A percentile compares a stretch with the other conserved stretches of the same genome.
Conservation (phyloP, 2,888 invertebrate genomes). For the Drosophila mulleri region DNA sequence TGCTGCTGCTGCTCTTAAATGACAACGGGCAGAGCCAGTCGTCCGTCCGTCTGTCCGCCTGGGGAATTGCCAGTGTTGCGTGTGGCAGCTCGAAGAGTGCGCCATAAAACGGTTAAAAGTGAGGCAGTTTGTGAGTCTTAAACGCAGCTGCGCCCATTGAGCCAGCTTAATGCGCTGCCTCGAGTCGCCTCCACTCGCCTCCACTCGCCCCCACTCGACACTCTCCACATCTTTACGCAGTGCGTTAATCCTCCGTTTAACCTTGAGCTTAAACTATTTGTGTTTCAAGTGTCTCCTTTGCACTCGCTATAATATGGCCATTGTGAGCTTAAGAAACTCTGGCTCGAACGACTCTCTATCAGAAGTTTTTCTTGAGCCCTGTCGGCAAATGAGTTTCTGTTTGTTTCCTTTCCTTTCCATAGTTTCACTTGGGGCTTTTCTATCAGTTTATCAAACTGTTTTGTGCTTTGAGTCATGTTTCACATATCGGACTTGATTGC, state of each 20-base stretch:
- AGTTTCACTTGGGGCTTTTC: neutral
- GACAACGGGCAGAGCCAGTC: constrained; percentile 38
- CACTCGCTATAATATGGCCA: constrained; percentile 19
- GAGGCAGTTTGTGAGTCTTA: constrained; percentile 48
- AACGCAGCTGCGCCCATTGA: constrained; percentile 46
- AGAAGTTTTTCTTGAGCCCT: neutral
- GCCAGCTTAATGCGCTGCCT: constrained; percentile 25
- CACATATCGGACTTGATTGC: constrained; percentile 2
- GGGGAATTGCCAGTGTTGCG: constrained; percentile 48
- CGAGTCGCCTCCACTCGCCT: constrained; percentile 3
- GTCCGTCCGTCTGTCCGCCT: constrained; percentile 2
- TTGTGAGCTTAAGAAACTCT: neutral
- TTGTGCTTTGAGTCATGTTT: constrained; percentile 16
- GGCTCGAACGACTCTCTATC: neutral
- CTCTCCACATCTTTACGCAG: constrained; percentile 9
- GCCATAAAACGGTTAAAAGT: constrained; percentile 61
- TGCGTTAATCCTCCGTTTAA: constrained; percentile 49
- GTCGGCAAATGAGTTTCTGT: neutral
- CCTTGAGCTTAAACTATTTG: constrained; percentile 48
- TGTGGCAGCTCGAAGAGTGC: constrained; percentile 38
- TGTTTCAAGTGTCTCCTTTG: constrained; percentile 21
- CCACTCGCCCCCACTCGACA: neutral
- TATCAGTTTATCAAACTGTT: neutral
- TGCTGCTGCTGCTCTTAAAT: constrained; percentile 45
- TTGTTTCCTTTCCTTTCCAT: neutral